Evolutionary conservation across 2,797 vertebrate genomes (phyloP), one percentile per base, ranked within the genome.

Genomic region (Alca torda): DNA sequence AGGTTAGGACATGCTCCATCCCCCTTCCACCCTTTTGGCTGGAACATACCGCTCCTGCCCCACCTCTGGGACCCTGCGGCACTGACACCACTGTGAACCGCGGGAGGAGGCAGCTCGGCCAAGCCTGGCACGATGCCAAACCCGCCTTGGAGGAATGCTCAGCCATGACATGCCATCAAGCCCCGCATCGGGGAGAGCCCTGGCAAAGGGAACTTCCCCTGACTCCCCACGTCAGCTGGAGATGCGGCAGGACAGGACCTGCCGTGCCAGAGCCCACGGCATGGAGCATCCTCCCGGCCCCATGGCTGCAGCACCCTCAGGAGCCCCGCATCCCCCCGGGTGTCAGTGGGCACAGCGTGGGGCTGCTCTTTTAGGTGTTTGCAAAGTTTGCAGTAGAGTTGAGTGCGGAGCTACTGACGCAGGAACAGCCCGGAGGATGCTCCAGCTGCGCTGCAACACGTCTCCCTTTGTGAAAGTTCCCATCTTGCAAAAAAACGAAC

Each of bases 1-100:
- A 20, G 87, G 95, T 41, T 61, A 8, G 93, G 93, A 95, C 94
- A 68, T 0, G 94, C 83, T 86, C 41, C 4, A 6, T 67, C 79
- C 73, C n/a, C 23, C 53, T 87, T 87, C 94, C 83, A 16, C 87
- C 87, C 91, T 51, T 76, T 31, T 45, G 48, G 77, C 95, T 83
- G 90, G 92, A 96, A 96, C 92, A 73, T 5, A 72, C 84, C 2
- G 53, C 78, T 92, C 95, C 89, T 13, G 4, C 70, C 84, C 37
- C 80, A 43, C 65, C 88, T 61, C 54, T 0, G 33, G 79, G 90
- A 84, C 61, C 89, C 91, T 2, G 26, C 45, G 63, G 87, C 60
- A 0, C 72, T 90, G 91, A 94, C 94, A 91, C 50, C 0, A 10
- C 41, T 0, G 17, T 90, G 94, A 96, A 74, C 93, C 23, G 4